phyloP scores from a whole-genome alignment of 2,888 invertebrate genomes.

The Brachylomia viminalis region DNA sequence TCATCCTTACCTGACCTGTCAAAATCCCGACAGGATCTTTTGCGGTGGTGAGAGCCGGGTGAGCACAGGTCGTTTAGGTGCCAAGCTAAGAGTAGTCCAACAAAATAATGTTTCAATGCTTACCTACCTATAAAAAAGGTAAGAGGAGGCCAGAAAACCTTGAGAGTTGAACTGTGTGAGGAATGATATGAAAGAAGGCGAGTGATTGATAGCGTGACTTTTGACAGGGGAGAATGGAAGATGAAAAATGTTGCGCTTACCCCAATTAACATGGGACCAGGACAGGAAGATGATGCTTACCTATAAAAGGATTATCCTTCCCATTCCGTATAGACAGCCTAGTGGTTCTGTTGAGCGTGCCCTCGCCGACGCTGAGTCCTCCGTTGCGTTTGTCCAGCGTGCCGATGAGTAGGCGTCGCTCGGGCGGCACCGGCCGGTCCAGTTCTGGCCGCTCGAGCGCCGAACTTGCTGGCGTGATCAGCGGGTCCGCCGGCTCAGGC shows the following conservation, averaged over 20 bases:
- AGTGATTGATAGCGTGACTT: not conserved
- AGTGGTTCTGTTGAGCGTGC: constrained; percentile 83
- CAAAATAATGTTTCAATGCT: too few relatives aligned
- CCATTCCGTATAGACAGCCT: constrained; percentile 87
- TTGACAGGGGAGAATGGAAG: not conserved
- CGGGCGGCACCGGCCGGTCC: constrained; percentile 85
- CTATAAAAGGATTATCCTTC: constrained; percentile 88
- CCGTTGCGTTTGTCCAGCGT: constrained; percentile 88
- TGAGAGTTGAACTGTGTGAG: not conserved
- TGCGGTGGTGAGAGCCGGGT: not conserved
- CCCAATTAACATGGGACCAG: not conserved
- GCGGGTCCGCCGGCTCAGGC: constrained; percentile 88
- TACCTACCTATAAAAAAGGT: not conserved
- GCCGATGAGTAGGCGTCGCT: constrained; percentile 84
- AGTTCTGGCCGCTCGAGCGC: constrained; percentile 81
- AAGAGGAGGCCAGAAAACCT: not conserved
- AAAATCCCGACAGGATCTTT: not conserved
- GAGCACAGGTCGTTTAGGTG: not conserved
- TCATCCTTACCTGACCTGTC: too few relatives aligned
- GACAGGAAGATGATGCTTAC: constrained; percentile 64
- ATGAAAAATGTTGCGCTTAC: not conserved
- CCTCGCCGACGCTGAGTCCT: constrained; percentile 84
- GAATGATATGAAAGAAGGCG: not conserved
- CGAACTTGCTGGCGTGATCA: constrained; percentile 89
- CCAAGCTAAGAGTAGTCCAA: not conserved